A percentile compares a stretch with the other conserved stretches of the same genome.
Evolutionary conservation across 2,888 invertebrate genomes (phyloP).

Genomic region (Agonopterix arenella): DNA sequence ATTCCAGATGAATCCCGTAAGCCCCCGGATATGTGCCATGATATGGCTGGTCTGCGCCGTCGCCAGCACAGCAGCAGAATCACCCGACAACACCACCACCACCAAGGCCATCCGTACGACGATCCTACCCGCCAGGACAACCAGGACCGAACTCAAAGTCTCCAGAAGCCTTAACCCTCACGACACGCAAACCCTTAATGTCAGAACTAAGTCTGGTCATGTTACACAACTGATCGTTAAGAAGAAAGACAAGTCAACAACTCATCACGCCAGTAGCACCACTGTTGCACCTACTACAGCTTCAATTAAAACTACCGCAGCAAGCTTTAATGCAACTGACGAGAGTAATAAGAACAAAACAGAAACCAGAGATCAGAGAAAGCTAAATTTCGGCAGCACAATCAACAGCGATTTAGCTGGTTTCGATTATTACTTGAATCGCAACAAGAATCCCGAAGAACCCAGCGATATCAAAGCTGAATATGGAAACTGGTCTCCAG

Average conservation of each 20-base stretch:
- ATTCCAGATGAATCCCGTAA: slow-evolving; percentile 72
- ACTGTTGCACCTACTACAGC: slow-evolving; percentile 52
- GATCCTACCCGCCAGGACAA: slow-evolving; percentile 75
- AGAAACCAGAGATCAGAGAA: slow-evolving; percentile 63
- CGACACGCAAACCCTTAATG: slow-evolving; percentile 85
- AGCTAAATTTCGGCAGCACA: slow-evolving; percentile 49
- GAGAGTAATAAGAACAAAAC: slow-evolving; percentile 58
- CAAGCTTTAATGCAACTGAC: slow-evolving; percentile 31
- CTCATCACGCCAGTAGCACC: slow-evolving; percentile 27
- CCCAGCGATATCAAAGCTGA: slow-evolving; percentile 65
- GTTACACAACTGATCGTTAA: slow-evolving; percentile 87
- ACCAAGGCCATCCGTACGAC: slow-evolving; percentile 62
- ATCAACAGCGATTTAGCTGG: slow-evolving; percentile 66
- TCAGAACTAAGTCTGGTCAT: slow-evolving; percentile 85
- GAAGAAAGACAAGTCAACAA: slow-evolving; percentile 78
- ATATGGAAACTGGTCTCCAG: slow-evolving; percentile 74
- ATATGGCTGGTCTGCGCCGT: slow-evolving; percentile 48
- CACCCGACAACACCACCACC: slow-evolving; percentile 54
- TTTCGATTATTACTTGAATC: slow-evolving; percentile 65
- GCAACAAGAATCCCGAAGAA: slow-evolving; percentile 58
- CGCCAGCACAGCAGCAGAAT: slow-evolving; percentile 34
- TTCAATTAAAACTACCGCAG: slow-evolving; percentile 38
- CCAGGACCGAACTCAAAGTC: slow-evolving; percentile 86
- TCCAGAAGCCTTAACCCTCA: slow-evolving; percentile 86
- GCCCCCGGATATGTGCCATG: slow-evolving; percentile 48